Conservation (phyloP, 2,113 vertebrate species). For the Coracopsis vasa region DNA sequence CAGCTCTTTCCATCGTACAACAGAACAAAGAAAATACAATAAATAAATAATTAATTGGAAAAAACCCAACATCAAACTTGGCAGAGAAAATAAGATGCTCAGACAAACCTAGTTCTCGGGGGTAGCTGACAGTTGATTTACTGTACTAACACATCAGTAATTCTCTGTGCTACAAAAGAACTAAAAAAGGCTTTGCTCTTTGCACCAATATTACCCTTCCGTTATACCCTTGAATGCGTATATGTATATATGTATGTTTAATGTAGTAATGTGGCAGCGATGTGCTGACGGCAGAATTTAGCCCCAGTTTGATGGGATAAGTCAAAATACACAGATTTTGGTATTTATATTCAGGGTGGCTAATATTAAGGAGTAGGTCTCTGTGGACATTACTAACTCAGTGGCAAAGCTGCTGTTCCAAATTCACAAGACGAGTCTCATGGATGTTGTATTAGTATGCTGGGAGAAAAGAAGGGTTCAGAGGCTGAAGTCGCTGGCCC, state of each 20-base stretch:
- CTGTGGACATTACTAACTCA: not conserved
- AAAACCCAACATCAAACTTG: not conserved
- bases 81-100: not conserved
- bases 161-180: not conserved
- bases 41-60: not conserved
- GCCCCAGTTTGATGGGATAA: not conserved
- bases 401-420: not conserved
- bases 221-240: not conserved
- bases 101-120: not conserved
- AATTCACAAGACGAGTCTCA: not conserved
- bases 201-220: not conserved
- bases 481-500: not conserved
- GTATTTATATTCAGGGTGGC: not conserved
- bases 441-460: not conserved
- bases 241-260: not conserved
- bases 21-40: not conserved
- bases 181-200: not conserved
- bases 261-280: fast-evolving
- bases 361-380: not conserved
- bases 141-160: not conserved
- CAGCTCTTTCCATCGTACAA: not conserved
- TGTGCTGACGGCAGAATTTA: not conserved
- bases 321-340: not conserved
- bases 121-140: not conserved
- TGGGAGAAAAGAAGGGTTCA: not conserved